Conservation (phyloP, 2,888 invertebrate genomes). For the Schrankia costaestrigalis region DNA sequence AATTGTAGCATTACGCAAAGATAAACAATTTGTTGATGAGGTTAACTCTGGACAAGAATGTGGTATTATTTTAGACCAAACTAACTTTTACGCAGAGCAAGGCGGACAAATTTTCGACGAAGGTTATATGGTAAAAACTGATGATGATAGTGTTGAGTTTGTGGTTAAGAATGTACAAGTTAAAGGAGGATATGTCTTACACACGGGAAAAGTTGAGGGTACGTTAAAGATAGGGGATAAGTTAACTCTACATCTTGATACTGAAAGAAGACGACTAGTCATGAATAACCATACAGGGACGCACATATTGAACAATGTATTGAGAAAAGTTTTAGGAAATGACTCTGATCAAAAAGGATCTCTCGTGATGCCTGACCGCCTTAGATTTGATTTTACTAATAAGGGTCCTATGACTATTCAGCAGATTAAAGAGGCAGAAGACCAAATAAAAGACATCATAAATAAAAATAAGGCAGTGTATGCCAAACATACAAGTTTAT, state of each 20-base stretch:
- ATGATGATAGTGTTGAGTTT: constrained; percentile 94
- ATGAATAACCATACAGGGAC: constrained; percentile 99
- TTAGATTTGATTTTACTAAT: constrained; percentile 98
- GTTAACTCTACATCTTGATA: constrained; percentile 90
- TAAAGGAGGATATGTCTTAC: constrained; percentile 96
- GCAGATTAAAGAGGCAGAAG: constrained; percentile 94
- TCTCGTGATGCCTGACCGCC: constrained; percentile 96
- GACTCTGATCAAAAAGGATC: constrained; percentile 98
- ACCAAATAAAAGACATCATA: constrained; percentile 88
- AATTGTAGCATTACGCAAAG: constrained; percentile 89
- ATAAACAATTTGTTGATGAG: constrained; percentile 92
- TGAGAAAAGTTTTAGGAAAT: constrained; percentile 93
- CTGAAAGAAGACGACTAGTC: constrained; percentile 90
- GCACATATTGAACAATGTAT: constrained; percentile 96
- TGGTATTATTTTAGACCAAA: constrained; percentile 94
- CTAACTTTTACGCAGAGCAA: constrained; percentile 99
- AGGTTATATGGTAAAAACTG: constrained; percentile 91
- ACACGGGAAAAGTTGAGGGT: constrained; percentile 95
- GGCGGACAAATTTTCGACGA: constrained; percentile 99
- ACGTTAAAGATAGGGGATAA: constrained; percentile 91
- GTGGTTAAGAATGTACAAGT: constrained; percentile 96
- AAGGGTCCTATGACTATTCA: constrained; percentile 94
- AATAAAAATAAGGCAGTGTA: constrained; percentile 89
- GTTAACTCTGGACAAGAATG: constrained; percentile 93
- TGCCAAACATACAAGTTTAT: constrained; percentile 91